Evolutionary conservation across 2,113 vertebrate species (phyloP).

Genomic region (Erinaceus europaeus): DNA sequence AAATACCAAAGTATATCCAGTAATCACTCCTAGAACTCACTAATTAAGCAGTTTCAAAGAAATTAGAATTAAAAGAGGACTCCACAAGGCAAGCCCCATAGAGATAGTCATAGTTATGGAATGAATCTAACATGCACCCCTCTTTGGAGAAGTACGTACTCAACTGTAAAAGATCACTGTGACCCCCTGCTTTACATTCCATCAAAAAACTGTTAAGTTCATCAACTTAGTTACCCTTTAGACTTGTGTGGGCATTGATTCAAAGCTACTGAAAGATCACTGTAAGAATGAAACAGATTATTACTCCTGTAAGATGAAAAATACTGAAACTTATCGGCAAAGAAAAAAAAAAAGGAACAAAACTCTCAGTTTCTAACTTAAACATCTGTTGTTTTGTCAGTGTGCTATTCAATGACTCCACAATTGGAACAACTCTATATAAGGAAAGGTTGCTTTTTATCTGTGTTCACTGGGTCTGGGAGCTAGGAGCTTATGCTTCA

Average conservation of each 20-base stretch:
- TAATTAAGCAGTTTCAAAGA: not conserved
- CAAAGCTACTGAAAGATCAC: slow-evolving; percentile 6
- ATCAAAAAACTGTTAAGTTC: not conserved
- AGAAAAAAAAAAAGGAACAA: not conserved
- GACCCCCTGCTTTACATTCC: not conserved
- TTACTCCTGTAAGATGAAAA: slow-evolving; percentile 5
- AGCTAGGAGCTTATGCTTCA: not conserved
- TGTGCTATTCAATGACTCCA: not conserved
- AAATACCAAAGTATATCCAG: not conserved
- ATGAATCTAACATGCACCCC: not conserved
- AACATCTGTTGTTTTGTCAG: not conserved
- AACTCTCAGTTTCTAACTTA: not conserved
- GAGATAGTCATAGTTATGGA: not conserved
- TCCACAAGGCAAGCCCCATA: not conserved
- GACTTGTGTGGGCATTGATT: not conserved
- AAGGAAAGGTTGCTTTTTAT: not conserved
- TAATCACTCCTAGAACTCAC: not conserved
- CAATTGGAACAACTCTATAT: not conserved
- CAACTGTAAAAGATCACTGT: slow-evolving; percentile 13
- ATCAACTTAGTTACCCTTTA: slow-evolving; percentile 21
- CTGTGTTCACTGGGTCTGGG: not conserved
- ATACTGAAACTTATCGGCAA: not conserved
- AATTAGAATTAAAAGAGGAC: slow-evolving; percentile 3
- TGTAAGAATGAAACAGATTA: not conserved
- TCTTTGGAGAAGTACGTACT: slow-evolving; percentile 39